phyloP scores from a whole-genome alignment of 2,888 invertebrate species.

The Drosophila monieri region DNA sequence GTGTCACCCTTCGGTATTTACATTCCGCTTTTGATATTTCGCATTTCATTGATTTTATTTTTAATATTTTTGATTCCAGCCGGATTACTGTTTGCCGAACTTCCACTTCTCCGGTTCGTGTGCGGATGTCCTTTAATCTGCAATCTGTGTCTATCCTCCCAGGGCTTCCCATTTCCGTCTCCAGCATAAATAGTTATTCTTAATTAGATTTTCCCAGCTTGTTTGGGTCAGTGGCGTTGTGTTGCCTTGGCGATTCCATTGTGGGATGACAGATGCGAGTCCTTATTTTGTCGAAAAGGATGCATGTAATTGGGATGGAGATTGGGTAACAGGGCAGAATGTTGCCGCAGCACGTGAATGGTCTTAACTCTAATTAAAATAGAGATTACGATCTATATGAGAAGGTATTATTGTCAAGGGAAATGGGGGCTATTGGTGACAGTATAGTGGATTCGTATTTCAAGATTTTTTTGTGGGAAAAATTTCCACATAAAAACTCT shows the following conservation, averaged over 20 bases:
- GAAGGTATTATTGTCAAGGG: not conserved
- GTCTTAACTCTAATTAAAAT: constrained; percentile 1
- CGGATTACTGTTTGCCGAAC: constrained; percentile 24
- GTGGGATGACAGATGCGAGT: constrained; percentile 1
- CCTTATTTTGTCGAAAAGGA: not conserved
- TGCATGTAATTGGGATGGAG: not conserved
- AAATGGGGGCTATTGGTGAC: too few species aligned
- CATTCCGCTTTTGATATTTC: constrained; percentile 62
- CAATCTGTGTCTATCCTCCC: not conserved
- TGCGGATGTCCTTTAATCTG: constrained; percentile 24
- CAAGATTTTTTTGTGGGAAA: not conserved
- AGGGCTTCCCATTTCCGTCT: constrained; percentile 16
- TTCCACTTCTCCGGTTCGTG: constrained; percentile 19
- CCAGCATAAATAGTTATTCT: constrained; percentile 38
- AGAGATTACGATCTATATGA: not conserved
- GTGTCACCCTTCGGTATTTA: constrained; percentile 43
- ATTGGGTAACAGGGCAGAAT: not conserved
- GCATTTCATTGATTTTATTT: constrained; percentile 57
- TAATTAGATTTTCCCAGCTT: constrained; percentile 49
- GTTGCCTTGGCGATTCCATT: constrained; percentile 12
- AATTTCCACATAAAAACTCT: not conserved
- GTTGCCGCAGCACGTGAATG: not conserved
- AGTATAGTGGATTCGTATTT: too few species aligned
- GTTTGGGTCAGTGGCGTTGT: constrained; percentile 8
- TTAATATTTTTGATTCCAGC: constrained; percentile 40